These are phyloP conservation scores for Lonchura striata DNA, from an alignment of 2,113 vertebrate species.

Conservation along the genomic window DNA sequence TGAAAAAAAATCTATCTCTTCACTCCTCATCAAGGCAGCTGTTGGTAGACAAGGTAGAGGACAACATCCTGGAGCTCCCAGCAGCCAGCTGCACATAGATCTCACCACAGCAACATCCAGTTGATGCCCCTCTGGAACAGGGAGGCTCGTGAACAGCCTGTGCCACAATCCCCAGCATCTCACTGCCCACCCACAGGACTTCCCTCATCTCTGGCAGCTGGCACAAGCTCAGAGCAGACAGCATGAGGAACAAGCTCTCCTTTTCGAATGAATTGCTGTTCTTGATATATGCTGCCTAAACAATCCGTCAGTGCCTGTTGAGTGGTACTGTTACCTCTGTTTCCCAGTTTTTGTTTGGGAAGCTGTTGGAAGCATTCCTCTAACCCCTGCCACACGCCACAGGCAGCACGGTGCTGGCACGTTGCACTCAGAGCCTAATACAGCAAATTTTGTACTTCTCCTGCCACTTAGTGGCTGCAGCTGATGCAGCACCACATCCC, in stretches of 20 bases:
- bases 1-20: neutral
- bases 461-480: conserved; percentile 57
- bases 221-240: neutral
- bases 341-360: neutral
- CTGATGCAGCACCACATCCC: neutral
- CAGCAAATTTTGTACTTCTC: neutral
- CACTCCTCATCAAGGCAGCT: neutral
- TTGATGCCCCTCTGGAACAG: neutral
- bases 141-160: neutral
- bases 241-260: neutral
- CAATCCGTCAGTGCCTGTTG: neutral
- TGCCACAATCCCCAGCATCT: neutral
- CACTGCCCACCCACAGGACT: neutral
- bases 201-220: neutral
- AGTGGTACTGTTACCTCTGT: fast-evolving
- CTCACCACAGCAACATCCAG: neutral
- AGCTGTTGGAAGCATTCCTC: neutral
- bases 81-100: neutral
- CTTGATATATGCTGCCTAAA: neutral
- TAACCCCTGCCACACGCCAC: neutral
- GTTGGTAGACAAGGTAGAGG: neutral
- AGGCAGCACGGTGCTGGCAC: neutral
- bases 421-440: neutral
- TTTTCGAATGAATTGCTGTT: neutral
- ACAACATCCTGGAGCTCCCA: neutral